phyloP scores from a whole-genome alignment of 2,113 vertebrate genomes.

The Nibea albiflora region DNA sequence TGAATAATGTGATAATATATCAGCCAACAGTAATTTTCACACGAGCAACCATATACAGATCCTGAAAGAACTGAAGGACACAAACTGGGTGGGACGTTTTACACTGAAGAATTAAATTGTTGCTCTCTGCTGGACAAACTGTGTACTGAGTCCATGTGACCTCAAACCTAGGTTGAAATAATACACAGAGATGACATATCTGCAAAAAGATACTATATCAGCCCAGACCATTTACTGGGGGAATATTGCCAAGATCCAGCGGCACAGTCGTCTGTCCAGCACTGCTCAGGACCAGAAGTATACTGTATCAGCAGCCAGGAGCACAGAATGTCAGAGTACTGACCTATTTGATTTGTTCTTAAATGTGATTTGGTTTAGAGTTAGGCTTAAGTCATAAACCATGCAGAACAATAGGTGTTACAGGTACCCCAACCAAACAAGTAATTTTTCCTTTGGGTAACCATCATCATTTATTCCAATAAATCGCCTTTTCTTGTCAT shows the following conservation, averaged over 20 bases:
- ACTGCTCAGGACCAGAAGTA: neutral
- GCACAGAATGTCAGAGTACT: neutral
- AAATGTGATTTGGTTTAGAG: no score
- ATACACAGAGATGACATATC: neutral
- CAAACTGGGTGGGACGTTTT: neutral
- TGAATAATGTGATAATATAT: no score
- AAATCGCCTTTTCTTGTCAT: no score
- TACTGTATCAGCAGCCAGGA: neutral
- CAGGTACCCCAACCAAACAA: no score
- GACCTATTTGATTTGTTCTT: no score
- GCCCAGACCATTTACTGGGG: neutral
- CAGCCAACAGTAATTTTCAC: no score
- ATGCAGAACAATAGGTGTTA: no score
- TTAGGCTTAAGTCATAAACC: no score
- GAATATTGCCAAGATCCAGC: neutral
- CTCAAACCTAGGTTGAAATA: neutral
- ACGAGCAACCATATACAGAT: no score
- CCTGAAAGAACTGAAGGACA: neutral
- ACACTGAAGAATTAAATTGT: neutral
- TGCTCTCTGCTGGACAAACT: conserved; percentile 16
- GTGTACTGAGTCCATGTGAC: neutral
- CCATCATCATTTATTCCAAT: no score
- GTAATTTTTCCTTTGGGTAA: no score
- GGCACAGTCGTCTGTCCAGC: neutral
- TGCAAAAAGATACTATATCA: neutral